Percentiles rank a stretch among this genome's conserved stretches.
Evolutionary conservation across 1,140 invertebrate species (phyloP).

Genomic region (Pararge aegeria): DNA sequence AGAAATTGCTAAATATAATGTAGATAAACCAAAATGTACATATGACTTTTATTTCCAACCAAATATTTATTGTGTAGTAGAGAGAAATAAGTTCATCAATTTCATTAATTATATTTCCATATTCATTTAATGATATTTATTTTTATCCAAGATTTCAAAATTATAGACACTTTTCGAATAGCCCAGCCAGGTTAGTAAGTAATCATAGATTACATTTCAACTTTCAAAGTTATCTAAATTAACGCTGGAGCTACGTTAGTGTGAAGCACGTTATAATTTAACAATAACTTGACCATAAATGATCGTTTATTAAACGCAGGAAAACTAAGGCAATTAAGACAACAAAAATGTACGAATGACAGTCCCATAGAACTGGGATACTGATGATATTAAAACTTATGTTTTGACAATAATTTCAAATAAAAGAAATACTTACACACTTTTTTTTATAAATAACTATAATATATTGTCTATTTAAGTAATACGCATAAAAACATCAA

Average conservation of each 20-base stretch:
- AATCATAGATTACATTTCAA: too few relatives aligned
- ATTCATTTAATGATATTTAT: too few relatives aligned
- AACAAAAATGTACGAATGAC: neutral
- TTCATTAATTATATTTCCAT: too few relatives aligned
- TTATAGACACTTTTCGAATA: too few relatives aligned
- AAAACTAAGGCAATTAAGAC: neutral
- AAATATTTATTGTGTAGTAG: neutral
- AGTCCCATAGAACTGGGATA: constrained; percentile 18
- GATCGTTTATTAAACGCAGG: neutral
- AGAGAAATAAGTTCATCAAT: too few relatives aligned
- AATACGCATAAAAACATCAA: neutral
- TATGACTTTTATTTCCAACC: neutral
- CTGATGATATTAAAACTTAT: neutral
- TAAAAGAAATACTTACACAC: neutral
- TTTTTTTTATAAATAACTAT: neutral
- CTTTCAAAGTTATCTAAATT: too few relatives aligned
- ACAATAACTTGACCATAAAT: too few relatives aligned
- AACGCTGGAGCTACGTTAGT: too few relatives aligned
- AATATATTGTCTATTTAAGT: neutral
- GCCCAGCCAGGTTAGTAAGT: too few relatives aligned
- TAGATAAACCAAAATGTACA: constrained; percentile 2
- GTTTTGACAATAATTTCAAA: neutral
- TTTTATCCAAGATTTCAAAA: too few relatives aligned
- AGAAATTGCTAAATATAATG: constrained; percentile 8
- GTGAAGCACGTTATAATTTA: too few relatives aligned